Percentiles rank a stretch among this genome's conserved stretches.
These are phyloP conservation scores for Diarsia brunnea DNA, from an alignment of 2,888 invertebrate species.

Conservation along the genomic window DNA sequence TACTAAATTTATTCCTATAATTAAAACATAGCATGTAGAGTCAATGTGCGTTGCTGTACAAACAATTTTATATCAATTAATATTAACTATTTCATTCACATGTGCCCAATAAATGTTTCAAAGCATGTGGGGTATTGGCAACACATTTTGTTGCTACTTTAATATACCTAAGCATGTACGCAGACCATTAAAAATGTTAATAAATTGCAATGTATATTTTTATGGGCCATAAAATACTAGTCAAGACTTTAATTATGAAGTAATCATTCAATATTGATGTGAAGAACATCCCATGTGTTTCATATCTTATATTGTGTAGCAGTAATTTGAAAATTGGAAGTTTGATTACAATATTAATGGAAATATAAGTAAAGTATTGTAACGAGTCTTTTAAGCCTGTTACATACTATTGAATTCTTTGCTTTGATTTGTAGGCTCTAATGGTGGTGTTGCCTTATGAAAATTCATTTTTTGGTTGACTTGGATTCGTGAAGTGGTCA, in stretches of 20 bases:
- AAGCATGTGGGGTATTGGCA: background rate
- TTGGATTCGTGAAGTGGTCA: no score
- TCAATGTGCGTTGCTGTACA: background rate
- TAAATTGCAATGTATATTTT: slow-evolving; percentile 39
- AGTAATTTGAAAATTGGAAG: slow-evolving; percentile 9
- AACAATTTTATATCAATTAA: background rate
- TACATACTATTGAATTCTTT: no score
- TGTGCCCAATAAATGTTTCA: slow-evolving; percentile 3
- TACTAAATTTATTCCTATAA: background rate
- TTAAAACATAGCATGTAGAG: background rate
- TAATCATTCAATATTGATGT: background rate
- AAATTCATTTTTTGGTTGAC: no score
- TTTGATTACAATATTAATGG: background rate
- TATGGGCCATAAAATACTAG: slow-evolving; percentile 35
- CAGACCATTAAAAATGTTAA: slow-evolving; percentile 35
- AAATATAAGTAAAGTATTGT: no score
- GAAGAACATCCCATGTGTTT: background rate
- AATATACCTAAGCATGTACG: slow-evolving; percentile 10
- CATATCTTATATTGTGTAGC: background rate
- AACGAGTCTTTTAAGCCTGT: no score
- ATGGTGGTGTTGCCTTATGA: no score
- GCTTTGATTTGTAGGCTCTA: no score
- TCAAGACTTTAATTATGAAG: slow-evolving; percentile 19
- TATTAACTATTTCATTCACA: background rate
- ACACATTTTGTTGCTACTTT: slow-evolving; percentile 1